Evolutionary conservation across 92 coral and sea anemone genomes (phyloP).

Genomic region (Actinernus sp.): DNA sequence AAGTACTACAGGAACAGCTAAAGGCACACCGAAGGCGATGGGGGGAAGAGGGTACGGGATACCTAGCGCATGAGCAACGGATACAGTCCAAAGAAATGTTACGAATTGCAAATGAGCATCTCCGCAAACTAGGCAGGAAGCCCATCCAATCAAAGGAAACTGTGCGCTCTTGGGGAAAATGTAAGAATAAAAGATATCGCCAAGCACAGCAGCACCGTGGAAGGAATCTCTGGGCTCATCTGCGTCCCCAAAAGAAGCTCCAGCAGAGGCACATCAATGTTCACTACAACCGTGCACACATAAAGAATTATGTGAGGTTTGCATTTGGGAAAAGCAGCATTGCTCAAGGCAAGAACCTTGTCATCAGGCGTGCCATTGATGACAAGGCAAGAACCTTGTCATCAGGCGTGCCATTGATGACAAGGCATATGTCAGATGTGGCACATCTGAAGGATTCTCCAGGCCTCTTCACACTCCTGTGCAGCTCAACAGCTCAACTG

Average conservation of each 20-base stretch:
- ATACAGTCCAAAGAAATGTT: constrained; percentile 49
- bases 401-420: constrained; percentile 49
- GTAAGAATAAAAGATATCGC: constrained; percentile 2
- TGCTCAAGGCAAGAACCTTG: constrained; percentile 3
- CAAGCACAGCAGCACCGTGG: constrained; percentile 37
- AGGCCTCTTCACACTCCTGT: constrained; percentile 58
- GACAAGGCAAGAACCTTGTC: no score
- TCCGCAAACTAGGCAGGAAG: background rate
- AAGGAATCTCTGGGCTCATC: constrained; percentile 5
- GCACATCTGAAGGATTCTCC: constrained; percentile 68
- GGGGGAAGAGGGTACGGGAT: constrained; percentile 34
- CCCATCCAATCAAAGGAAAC: constrained; percentile 29
- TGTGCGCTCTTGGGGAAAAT: constrained; percentile 42
- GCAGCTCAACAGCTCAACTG: constrained; percentile 10
- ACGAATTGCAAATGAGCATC: constrained; percentile 42
- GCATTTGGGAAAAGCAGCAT: constrained; percentile 16
- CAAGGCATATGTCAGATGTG: constrained; percentile 60
- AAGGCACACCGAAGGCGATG: constrained; percentile 25
- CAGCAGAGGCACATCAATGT: constrained; percentile 8
- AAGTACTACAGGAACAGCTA: constrained; percentile 21
- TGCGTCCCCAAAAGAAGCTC: constrained; percentile 16
- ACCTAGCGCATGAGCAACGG: constrained; percentile 26
- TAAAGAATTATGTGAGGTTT: constrained; percentile 42
- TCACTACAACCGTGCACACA: constrained; percentile 41
- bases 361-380: no score